These are phyloP conservation scores for Euwallacea similis DNA, from an alignment of 1,140 invertebrate genomes.

Conservation along the genomic window DNA sequence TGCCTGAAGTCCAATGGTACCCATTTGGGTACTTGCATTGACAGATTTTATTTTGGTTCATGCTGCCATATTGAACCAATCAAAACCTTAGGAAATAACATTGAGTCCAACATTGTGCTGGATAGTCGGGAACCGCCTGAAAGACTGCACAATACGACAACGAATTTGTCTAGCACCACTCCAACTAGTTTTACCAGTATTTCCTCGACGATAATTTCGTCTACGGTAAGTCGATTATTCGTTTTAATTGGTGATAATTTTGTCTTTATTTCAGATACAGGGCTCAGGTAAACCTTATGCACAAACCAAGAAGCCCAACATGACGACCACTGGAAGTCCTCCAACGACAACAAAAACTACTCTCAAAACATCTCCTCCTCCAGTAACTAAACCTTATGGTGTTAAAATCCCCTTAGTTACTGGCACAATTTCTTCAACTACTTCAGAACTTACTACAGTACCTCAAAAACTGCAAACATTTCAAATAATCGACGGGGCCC, in stretches of 20 bases:
- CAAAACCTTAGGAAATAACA: slow-evolving; percentile 57
- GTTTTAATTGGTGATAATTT: too few relatives aligned
- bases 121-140: slow-evolving; percentile 54
- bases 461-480: slow-evolving; percentile 57
- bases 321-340: background rate
- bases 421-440: slow-evolving; percentile 20
- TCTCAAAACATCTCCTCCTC: background rate
- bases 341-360: background rate
- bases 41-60: slow-evolving; percentile 89
- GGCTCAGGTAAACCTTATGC: too few relatives aligned
- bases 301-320: background rate
- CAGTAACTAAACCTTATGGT: background rate
- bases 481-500: slow-evolving; percentile 52
- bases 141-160: slow-evolving; percentile 48
- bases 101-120: slow-evolving; percentile 58
- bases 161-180: slow-evolving; percentile 26
- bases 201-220: too few relatives aligned
- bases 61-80: slow-evolving; percentile 73
- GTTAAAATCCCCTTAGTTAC: background rate
- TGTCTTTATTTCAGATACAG: background rate
- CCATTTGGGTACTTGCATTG: slow-evolving; percentile 87
- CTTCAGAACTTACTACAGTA: slow-evolving; percentile 26
- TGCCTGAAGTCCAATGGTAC: slow-evolving; percentile 89
- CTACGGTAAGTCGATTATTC: too few relatives aligned
- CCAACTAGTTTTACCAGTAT: background rate